phyloP scores from a whole-genome alignment of 1,140 invertebrate species.

The Drosophila subpulchrella region DNA sequence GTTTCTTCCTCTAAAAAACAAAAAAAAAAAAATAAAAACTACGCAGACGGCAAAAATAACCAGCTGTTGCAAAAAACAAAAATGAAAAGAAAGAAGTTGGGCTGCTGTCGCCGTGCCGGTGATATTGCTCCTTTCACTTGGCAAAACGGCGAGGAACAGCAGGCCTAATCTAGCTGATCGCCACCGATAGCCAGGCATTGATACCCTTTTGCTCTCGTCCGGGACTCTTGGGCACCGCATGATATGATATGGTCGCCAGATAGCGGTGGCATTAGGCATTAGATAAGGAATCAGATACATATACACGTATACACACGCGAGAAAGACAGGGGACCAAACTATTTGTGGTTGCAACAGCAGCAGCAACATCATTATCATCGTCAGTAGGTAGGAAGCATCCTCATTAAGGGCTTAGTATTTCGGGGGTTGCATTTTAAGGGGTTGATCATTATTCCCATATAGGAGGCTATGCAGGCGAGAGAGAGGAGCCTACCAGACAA shows the following conservation, averaged over 20 bases:
- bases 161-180: constrained; percentile 48
- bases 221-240: constrained; percentile 7
- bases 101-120: constrained; percentile 6
- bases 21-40: neutral
- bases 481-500: neutral
- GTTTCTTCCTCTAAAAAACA: constrained; percentile 6
- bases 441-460: constrained; percentile 4
- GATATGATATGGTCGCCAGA: constrained; percentile 62
- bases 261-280: constrained; percentile 80
- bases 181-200: constrained; percentile 41
- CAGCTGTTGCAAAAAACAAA: constrained; percentile 44
- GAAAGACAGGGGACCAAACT: constrained; percentile 26
- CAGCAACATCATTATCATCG: constrained; percentile 26
- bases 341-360: constrained; percentile 40
- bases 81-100: constrained; percentile 3
- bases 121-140: constrained; percentile 39
- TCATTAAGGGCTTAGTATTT: constrained; percentile 41
- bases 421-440: constrained; percentile 17
- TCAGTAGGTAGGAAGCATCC: constrained; percentile 34
- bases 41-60: constrained; percentile 10
- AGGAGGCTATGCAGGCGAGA: neutral
- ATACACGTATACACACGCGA: constrained; percentile 1
- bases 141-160: constrained; percentile 21
- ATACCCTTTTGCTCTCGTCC: constrained; percentile 54
- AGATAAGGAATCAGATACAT: constrained; percentile 83